Percentiles rank a stretch among this genome's conserved stretches.
Evolutionary conservation across 2,113 vertebrate species (phyloP).

Genomic region (Syngnathus floridae): DNA sequence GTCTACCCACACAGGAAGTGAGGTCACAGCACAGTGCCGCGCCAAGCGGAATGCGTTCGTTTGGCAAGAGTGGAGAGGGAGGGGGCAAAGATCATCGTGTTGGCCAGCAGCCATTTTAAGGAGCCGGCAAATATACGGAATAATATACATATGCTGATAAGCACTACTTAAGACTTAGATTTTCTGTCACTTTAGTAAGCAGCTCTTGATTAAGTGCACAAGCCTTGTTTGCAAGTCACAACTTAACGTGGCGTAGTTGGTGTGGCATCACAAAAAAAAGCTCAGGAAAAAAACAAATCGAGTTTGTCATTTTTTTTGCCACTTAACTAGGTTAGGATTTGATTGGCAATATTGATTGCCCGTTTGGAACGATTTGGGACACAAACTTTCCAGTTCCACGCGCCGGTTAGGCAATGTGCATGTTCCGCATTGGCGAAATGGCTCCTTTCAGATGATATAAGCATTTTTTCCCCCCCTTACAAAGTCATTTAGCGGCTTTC

Average conservation of each 20-base stretch:
- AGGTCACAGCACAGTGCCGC: constrained; percentile 57
- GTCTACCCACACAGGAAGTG: constrained; percentile 70
- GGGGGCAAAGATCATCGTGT: constrained; percentile 57
- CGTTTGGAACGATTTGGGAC: constrained; percentile 8
- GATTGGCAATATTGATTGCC: too few relatives aligned
- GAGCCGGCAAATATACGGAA: constrained; percentile 25
- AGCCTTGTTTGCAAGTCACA: not conserved
- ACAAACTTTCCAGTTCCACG: constrained; percentile 21
- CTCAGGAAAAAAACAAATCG: not conserved
- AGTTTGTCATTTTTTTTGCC: too few relatives aligned
- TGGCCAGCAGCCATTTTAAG: constrained; percentile 53
- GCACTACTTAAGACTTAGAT: constrained; percentile 9
- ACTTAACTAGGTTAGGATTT: too few relatives aligned
- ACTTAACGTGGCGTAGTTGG: not conserved
- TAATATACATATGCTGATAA: constrained; percentile 21
- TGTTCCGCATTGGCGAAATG: constrained; percentile 2
- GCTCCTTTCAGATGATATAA: constrained; percentile 41
- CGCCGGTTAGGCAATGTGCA: constrained; percentile 31
- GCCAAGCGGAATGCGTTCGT: constrained; percentile 47
- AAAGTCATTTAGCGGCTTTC: constrained; percentile 59
- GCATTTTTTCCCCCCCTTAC: constrained; percentile 41
- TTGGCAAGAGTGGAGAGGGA: constrained; percentile 35
- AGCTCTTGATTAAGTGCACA: constrained; percentile 7
- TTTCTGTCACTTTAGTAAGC: constrained; percentile 17
- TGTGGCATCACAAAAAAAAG: not conserved